These are phyloP conservation scores for Oxyscelio sp. DNA, from an alignment of 2,888 invertebrate species.

Conservation along the genomic window DNA sequence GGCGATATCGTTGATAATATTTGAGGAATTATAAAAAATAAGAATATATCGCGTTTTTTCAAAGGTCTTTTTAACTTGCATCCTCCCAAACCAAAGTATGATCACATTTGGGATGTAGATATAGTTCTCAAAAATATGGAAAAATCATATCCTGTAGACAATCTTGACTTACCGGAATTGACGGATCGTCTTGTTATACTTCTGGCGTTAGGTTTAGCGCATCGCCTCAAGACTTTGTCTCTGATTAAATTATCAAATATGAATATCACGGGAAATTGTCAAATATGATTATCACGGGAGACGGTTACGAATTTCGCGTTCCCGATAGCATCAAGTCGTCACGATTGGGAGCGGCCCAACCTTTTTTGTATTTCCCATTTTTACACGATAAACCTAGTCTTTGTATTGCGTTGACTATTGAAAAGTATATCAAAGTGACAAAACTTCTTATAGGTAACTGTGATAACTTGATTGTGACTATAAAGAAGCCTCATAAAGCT, in stretches of 20 bases:
- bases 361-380: background rate
- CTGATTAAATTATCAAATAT: background rate
- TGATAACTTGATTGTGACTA: background rate
- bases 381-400: background rate
- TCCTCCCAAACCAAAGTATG: too few relatives aligned
- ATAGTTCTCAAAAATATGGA: too few relatives aligned
- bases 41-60: too few relatives aligned
- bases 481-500: background rate
- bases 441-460: background rate
- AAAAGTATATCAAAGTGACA: background rate
- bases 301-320: constrained; percentile 40
- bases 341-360: constrained; percentile 30
- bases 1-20: too few relatives aligned
- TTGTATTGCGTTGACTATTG: background rate
- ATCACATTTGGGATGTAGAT: too few relatives aligned
- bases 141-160: too few relatives aligned
- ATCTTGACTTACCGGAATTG: background rate
- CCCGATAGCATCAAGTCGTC: constrained; percentile 44
- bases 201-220: background rate
- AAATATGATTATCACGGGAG: too few relatives aligned
- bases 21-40: too few relatives aligned
- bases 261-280: too few relatives aligned
- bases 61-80: too few relatives aligned
- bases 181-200: background rate
- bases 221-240: background rate